A percentile compares a stretch with the other conserved stretches of the same genome.
Conservation (phyloP, 2,113 vertebrate genomes). For the Euleptes europaea region DNA sequence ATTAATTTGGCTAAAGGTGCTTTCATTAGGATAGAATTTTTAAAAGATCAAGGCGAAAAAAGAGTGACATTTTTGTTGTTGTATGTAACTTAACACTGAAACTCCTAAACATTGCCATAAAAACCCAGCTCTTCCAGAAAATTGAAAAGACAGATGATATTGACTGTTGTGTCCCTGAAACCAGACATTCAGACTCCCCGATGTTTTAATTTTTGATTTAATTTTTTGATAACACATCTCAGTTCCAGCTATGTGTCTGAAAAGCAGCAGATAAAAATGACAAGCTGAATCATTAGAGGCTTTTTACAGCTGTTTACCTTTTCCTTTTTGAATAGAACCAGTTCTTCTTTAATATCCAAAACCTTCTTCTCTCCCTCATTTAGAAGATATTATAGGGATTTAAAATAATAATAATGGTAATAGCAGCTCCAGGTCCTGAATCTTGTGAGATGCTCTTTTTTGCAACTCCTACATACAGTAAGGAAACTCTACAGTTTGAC, state of each 20-base stretch:
- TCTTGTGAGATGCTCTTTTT: too few species aligned
- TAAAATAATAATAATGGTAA: conserved; percentile 22
- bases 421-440: too few species aligned
- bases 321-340: neutral
- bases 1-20: conserved; percentile 34
- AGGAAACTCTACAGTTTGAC: too few species aligned
- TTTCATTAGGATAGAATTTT: conserved; percentile 5
- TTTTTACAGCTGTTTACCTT: conserved; percentile 29
- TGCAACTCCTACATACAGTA: too few species aligned
- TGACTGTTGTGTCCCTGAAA: conserved; percentile 69
- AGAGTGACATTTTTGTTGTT: conserved; percentile 17
- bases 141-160: conserved; percentile 58
- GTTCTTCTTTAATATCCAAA: conserved; percentile 39
- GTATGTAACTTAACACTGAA: conserved; percentile 47
- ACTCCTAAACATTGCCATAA: conserved; percentile 44
- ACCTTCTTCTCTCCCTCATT: conserved; percentile 32
- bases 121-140: conserved; percentile 48
- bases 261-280: conserved; percentile 51
- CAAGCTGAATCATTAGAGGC: conserved; percentile 50
- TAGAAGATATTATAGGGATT: conserved; percentile 24
- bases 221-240: conserved; percentile 73
- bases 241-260: conserved; percentile 59
- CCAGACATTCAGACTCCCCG: conserved; percentile 74
- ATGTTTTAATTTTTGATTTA: conserved; percentile 81
- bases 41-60: conserved; percentile 15